Evolutionary conservation across 2,797 vertebrate species (phyloP), one percentile per base, ranked within the genome.

Genomic region (Acomys russatus): DNA sequence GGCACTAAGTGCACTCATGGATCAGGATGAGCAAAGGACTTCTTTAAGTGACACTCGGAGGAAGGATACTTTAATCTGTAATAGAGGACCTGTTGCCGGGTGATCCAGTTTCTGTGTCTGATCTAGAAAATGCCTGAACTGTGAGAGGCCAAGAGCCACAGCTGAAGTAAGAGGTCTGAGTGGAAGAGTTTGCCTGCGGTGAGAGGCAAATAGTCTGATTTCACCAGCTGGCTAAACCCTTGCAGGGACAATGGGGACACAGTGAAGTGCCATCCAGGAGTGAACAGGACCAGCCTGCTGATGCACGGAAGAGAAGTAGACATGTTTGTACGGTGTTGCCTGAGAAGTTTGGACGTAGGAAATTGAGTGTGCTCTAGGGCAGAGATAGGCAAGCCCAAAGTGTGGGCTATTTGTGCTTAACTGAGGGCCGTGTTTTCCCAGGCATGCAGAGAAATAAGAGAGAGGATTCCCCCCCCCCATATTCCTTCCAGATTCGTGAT

Each of bases 371-470:
- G 25, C 15, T 61, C 0, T 9, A 6, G 22, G 25, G 38, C 12
- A 0, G 0, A 63, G 33, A 28, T 8, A 71, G 20, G 3, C 10
- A 49, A 23, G 9, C 3, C 11, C 22, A 15, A 54, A 90, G 1
- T 14, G 22, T 2, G 3, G 15, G 6, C 18, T 30, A 0, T 23
- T 23, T 15, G 33, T 83, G 92, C 12, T 68, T 74, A 63, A 61
- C 8, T 4, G 68, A 56, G 14, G 64, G 9, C 30, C 59, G 0
- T 66, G 38, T 20, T 49, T 91, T 71, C 10, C 11, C 23, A 78
- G 38, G 71, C 76, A 28, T 54, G 9, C 71, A 18, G 68, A 79
- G 14, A 49, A 33, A 73, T 51, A 22, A 44, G 11, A 59, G 22
- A 56, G 44, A 25, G 66, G 1, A 3, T 49, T 51, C 28, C n/a